Evolutionary conservation across 2,888 invertebrate species (phyloP), one percentile per base, ranked within the genome.

Genomic region (Andrena dorsata): DNA sequence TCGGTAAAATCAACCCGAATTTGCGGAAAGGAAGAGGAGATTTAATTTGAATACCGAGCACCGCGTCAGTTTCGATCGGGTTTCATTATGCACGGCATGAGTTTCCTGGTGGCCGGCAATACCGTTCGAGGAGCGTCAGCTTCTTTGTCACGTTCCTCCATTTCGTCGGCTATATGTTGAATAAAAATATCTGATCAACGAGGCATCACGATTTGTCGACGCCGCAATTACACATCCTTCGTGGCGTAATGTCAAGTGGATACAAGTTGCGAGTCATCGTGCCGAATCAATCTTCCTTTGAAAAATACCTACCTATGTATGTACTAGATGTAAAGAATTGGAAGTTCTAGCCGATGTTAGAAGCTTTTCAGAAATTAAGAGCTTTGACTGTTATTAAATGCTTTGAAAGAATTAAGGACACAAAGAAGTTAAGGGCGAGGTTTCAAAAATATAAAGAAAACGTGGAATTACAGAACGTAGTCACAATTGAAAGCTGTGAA

Each of bases 21-120:
- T 49, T 5, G 10, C 2, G 60, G 51, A 63, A 76, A 61, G 49
- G 53, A 41, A 41, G 41, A 35, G n/a, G 13, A 28, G 30, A 56
- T 53, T 60, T 51, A n/a, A 61, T 60, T 65, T 71, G 71, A 65
- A 71, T 71, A 51, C 13, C 41, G 20, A 51, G 23, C 28, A 32
- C 1, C 61, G 63, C 56, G n/a, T 6, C 53, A 66, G 23, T 47
- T 49, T 16, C 30, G 28, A 58, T 60, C 49, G 16, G 16, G 60
- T 78, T 84, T 84, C 35, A 63, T 79, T 41, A 84, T 79, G 79
- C 84, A 60, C 32, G 51, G 16, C 83, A 68, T 26, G 63, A 47
- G 60, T 74, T 84, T 84, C 84, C 76, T 80, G 69, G 51, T 64
- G 32, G 63, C 64, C 7, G 20, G 56, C 60, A 41, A 16, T 82